These are phyloP conservation scores for Drosophila longiperda DNA, from an alignment of 2,888 invertebrate species.

Conservation along the genomic window DNA sequence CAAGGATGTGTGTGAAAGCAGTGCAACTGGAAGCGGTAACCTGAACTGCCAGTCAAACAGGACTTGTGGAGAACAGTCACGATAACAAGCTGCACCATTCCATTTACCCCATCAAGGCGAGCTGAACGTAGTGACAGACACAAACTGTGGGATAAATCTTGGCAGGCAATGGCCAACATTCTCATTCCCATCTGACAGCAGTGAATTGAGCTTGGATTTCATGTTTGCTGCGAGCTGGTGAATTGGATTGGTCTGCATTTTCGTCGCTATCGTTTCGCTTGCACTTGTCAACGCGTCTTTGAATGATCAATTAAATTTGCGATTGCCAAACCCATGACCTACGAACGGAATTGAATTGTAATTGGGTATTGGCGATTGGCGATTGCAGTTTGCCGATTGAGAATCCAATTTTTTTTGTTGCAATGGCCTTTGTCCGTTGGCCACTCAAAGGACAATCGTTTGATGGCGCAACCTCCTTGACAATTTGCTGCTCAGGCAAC, in stretches of 20 bases:
- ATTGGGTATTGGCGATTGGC: constrained; percentile 55
- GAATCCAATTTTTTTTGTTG: constrained; percentile 48
- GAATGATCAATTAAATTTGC: constrained; percentile 82
- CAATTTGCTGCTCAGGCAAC: constrained; percentile 25
- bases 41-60: constrained; percentile 74
- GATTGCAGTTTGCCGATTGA: constrained; percentile 13
- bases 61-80: constrained; percentile 58
- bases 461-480: constrained; percentile 22
- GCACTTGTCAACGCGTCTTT: constrained; percentile 75
- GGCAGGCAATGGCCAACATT: constrained; percentile 33
- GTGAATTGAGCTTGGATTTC: constrained; percentile 63
- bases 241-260: constrained; percentile 49
- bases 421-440: constrained; percentile 48
- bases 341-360: constrained; percentile 73
- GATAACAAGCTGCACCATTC: constrained; percentile 69
- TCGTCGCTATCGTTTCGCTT: constrained; percentile 34
- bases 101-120: background rate
- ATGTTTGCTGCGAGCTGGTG: constrained; percentile 25
- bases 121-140: constrained; percentile 69
- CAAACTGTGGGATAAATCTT: constrained; percentile 70
- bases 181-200: constrained; percentile 56
- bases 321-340: constrained; percentile 22
- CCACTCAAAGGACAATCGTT: constrained; percentile 23
- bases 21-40: constrained; percentile 52
- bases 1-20: constrained; percentile 30